These are phyloP conservation scores for Solenopsis fugax DNA, from an alignment of 1,140 invertebrate species.

Conservation along the genomic window DNA sequence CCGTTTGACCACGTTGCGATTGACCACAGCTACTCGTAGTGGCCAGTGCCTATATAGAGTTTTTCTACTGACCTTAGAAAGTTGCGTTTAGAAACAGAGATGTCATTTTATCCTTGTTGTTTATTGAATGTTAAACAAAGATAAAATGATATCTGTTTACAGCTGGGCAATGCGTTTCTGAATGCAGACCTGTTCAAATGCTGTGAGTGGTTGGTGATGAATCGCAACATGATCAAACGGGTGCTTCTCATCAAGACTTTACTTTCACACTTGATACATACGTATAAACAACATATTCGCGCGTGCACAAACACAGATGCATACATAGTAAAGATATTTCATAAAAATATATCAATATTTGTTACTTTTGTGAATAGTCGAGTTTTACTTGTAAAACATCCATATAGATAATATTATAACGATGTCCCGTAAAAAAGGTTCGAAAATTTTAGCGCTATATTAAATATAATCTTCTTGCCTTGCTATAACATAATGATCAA, in stretches of 20 bases:
- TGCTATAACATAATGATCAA: not conserved
- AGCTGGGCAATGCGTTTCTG: no score
- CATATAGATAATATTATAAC: not conserved
- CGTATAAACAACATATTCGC: constrained; percentile 12
- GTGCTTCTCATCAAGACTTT: not conserved
- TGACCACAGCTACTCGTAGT: no score
- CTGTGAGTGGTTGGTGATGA: no score
- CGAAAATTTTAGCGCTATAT: not conserved
- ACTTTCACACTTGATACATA: constrained; percentile 30
- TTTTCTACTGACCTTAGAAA: no score
- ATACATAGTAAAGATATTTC: constrained; percentile 44
- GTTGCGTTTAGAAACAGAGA: no score
- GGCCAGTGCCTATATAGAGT: no score
- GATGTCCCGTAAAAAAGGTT: not conserved
- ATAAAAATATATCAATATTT: constrained; percentile 73
- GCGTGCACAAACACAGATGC: not conserved
- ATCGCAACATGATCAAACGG: no score
- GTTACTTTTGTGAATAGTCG: constrained; percentile 31
- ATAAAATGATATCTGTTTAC: no score
- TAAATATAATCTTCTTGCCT: not conserved
- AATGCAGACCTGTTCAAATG: no score
- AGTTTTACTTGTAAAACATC: constrained; percentile 58
- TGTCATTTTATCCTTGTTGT: no score
- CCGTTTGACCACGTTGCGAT: no score
- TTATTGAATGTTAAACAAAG: no score